These are phyloP conservation scores for Synaphobranchus kaupii DNA, from an alignment of 2,797 vertebrate species.

Conservation along the genomic window DNA sequence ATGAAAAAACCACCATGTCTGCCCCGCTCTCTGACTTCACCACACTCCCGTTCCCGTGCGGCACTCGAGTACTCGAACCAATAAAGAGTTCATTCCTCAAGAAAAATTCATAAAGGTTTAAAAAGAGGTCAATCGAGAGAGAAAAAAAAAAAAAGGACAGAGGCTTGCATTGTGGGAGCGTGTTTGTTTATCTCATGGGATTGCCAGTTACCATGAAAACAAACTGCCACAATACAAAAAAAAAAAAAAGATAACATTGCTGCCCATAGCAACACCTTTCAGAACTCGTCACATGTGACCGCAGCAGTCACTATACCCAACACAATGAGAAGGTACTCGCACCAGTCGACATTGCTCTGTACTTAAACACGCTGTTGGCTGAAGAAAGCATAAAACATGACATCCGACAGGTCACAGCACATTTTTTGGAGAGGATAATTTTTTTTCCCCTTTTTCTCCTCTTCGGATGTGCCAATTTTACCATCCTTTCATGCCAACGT, in stretches of 20 bases:
- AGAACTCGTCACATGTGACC: slow-evolving; percentile 50
- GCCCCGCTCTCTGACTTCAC: not conserved
- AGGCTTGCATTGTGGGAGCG: slow-evolving; percentile 1
- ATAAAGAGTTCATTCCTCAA: not conserved
- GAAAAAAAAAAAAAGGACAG: not conserved
- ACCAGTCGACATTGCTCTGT: not conserved
- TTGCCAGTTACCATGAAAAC: slow-evolving; percentile 71
- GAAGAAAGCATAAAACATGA: not conserved
- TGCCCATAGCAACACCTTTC: slow-evolving; percentile 63
- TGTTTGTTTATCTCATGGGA: slow-evolving; percentile 61
- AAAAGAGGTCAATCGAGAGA: not conserved
- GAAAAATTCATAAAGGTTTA: not conserved
- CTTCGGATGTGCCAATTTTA: not conserved
- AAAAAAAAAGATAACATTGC: not conserved
- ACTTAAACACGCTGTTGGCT: not conserved
- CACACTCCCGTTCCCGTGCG: not conserved
- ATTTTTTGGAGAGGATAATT: not conserved
- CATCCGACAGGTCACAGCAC: not conserved
- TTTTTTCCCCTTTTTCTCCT: not conserved
- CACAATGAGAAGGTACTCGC: not conserved
- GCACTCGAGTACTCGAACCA: not conserved
- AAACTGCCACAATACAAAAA: slow-evolving; percentile 52
- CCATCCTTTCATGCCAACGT: not conserved
- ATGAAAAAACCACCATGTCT: not conserved
- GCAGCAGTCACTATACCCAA: slow-evolving; percentile 8